Base-by-base conservation (phyloP, 2,797 vertebrate species). In the Uromys caudimaculatus region DNA sequence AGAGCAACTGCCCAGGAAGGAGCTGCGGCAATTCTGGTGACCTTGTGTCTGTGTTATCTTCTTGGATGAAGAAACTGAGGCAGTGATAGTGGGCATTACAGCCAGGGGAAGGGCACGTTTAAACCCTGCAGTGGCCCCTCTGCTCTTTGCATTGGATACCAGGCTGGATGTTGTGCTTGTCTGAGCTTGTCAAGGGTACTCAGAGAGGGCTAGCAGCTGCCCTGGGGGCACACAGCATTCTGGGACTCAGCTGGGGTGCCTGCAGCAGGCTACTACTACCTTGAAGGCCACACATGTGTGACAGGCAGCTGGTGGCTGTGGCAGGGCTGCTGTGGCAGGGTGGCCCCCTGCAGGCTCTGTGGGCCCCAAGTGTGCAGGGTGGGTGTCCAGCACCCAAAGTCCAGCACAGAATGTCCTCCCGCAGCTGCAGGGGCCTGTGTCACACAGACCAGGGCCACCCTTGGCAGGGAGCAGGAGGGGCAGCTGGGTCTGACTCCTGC, bases 61-160 rank as follows among this genome's bases (percentile, higher is more conserved):
- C 47, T 27, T 6, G 19, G 12, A 32, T 47, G 38, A 52, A 60
- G 75, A 88, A 79, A 79, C 84, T 32, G 69, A 94, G 79, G 93
- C 58, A 87, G 1, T 2, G 2, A 4, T 1, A 5, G 27, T 1
- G 19, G 6, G 5, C 12, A 38, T 0, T 4, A 44, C 1, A 14
- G 47, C 38, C 27, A 52, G 41, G n/a, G 50, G 56, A 29, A 44
- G 41, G 0, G 1, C 24, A 35, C 2, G 1, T 38, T 2, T 24
- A 60, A 76, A 52, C 13, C n/a, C 73, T 4, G 41, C 27, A 14
- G 0, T 0, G 14, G 2, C 1, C 29, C 29, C 3, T 3, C 75
- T 41, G 23, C 64, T 0, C 0, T 38, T 79, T 35, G 44, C 29
- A 0, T 50, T 0, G 0, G 12, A 52, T 50, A 19, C 64, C n/a